phyloP scores from a whole-genome alignment of 2,888 invertebrate species.

The Drosophila eohydei region DNA sequence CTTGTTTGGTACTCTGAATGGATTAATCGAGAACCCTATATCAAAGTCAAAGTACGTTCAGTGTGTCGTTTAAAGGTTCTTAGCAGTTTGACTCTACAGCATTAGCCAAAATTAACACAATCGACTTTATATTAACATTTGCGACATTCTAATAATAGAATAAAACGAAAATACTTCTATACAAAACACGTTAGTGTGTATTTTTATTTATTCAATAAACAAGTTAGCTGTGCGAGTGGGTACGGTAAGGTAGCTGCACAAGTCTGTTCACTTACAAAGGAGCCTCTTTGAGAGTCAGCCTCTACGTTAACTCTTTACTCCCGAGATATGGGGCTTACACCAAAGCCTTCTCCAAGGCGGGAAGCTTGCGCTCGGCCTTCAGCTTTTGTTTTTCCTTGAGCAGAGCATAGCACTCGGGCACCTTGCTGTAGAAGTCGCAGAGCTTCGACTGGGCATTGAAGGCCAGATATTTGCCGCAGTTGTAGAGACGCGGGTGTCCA shows the following conservation, averaged over 20 bases:
- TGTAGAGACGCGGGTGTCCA: constrained; percentile 90
- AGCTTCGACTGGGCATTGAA: constrained; percentile 90
- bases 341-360: constrained; percentile 30
- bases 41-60: background rate
- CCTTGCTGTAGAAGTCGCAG: constrained; percentile 87
- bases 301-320: constrained; percentile 30
- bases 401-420: constrained; percentile 82
- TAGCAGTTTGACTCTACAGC: background rate
- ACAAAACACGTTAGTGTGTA: constrained; percentile 9
- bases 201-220: constrained; percentile 36
- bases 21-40: background rate
- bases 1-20: background rate
- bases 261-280: constrained; percentile 8
- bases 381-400: constrained; percentile 75
- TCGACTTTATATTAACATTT: background rate
- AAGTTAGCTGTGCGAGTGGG: constrained; percentile 13
- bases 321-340: constrained; percentile 11
- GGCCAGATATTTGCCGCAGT: constrained; percentile 91
- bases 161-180: background rate
- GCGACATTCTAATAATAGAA: background rate
- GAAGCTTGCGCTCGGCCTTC: constrained; percentile 56
- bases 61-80: background rate
- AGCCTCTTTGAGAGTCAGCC: constrained; percentile 51
- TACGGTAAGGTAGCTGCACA: constrained; percentile 25
- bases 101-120: background rate